phyloP scores from a whole-genome alignment of 1,140 invertebrate species.

The Zaprionus inermis region DNA sequence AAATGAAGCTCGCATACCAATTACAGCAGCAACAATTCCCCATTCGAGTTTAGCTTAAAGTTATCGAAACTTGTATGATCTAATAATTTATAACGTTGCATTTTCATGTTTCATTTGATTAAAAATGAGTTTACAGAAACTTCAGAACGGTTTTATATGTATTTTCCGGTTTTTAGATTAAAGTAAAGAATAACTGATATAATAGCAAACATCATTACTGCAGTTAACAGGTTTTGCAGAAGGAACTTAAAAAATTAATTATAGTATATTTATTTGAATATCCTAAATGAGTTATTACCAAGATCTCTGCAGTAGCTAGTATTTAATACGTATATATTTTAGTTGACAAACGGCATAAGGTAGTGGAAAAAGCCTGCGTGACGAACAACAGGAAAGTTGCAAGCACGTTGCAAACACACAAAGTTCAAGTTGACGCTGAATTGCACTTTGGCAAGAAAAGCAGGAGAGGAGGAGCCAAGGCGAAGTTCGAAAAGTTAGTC shows the following conservation, averaged over 20 bases:
- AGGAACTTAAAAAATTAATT: too few species aligned
- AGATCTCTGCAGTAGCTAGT: too few species aligned
- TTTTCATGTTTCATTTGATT: neutral
- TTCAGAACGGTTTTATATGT: rapidly evolving
- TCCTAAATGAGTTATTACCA: too few species aligned
- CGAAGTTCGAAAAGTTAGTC: constrained; percentile 49
- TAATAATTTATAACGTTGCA: constrained; percentile 14
- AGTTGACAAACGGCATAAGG: constrained; percentile 13
- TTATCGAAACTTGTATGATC: constrained; percentile 46
- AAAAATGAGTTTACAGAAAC: neutral
- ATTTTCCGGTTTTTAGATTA: neutral
- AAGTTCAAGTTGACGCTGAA: constrained; percentile 74
- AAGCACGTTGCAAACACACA: constrained; percentile 36
- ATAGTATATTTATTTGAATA: too few species aligned
- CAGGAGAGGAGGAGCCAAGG: neutral
- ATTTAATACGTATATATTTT: neutral
- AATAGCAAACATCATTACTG: neutral
- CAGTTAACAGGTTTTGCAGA: too few species aligned
- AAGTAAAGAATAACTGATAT: neutral
- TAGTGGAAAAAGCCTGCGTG: constrained; percentile 3
- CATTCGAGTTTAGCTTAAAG: constrained; percentile 8
- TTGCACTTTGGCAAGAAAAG: constrained; percentile 65
- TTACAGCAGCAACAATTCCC: constrained; percentile 39
- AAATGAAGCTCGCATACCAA: constrained; percentile 46
- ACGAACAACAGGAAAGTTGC: constrained; percentile 5